Evolutionary conservation across 2,113 vertebrate species (phyloP), one percentile per base, ranked within the genome.

Genomic region (Scopus umbretta): DNA sequence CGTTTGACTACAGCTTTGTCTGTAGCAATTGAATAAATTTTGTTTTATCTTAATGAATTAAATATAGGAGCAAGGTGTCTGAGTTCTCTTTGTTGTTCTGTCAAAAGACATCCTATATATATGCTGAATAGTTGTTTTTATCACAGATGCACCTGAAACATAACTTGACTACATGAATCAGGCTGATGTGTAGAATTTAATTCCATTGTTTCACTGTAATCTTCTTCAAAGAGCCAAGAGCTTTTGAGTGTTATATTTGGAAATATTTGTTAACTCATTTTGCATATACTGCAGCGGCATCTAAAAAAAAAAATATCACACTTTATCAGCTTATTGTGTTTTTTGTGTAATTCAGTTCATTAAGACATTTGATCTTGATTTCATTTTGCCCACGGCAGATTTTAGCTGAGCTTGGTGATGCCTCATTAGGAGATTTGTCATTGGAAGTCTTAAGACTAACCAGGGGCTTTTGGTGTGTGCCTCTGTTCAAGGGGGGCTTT

Each of bases 121-220:
- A 18, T 56, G 30, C 66, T 43, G 65, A 88, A 74, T 79, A 75
- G 49, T 47, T 71, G 68, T 1, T 16, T 73, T 74, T 81, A 70
- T 92, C 85, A 78, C 70, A 74, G 73, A 29, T 42, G 73, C 49
- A 70, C 71, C 34, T 86, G 86, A 93, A 88, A 45, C 62, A 18
- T 11, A 56, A 20, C 62, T 84, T 42, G 66, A 88, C 81, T 71
- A 56, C 56, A 49, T 71, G 90, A 73, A 81, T 92, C 79, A 53
- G 61, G 49, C 40, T 13, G 55, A 75, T 81, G 20, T 66, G 38
- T 85, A 88, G 84, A 91, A 74, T 90, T 80, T 65, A 67, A 84
- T 94, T 84, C 91, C 84, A 47, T 72, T 53, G 23, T 52, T 92
- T 83, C 75, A 61, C 96, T 96, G 94, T 96, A 78, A 73, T 97